Evolutionary conservation across 2,797 vertebrate genomes (phyloP), one percentile per base, ranked within the genome.

Genomic region (Myotis planiceps): DNA sequence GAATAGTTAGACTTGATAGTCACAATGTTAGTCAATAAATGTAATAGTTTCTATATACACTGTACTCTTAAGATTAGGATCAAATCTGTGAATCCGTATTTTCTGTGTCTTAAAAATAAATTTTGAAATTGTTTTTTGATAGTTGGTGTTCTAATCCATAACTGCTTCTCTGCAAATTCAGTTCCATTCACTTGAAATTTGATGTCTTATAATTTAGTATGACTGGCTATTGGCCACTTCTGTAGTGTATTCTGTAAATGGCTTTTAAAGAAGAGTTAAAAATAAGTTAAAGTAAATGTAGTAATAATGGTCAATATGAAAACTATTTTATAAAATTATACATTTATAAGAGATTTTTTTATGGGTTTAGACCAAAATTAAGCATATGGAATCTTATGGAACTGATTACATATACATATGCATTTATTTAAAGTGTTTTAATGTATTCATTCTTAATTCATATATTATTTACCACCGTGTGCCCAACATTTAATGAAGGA

Each of bases 31-130:
- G 25, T 87, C 55, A 81, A 23, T 65, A 37, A 76, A 34, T 6
- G 19, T 63, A 72, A 66, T 37, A 63, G 34, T 19, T 12, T 74
- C 1, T 79, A 5, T 94, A 45, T 65, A 19, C 3, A 51, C 49
- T 72, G 15, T 78, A 16, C 37, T 66, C 29, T 76, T 63, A 60
- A 87, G 42, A 58, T 45, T 76, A 80, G n/a, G 25, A 63, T 79
- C 74, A 92, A 25, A 6, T 69, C 18, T 95, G 12, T 92, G 45
- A 75, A 34, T 53, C 82, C 15, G 39, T 68, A 63, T 74, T 78
- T 92, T 84, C 47, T 71, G 12, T 65, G 7, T 90, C 47, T 90
- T 87, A 92, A 90, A 95, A 92, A 66, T 92, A 80, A 88, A 78
- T 49, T 92, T 78, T 94, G 23, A 10, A 58, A 13, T 39, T 72